Conservation (phyloP, 1,140 invertebrate species). For the Amyelois transitella region DNA sequence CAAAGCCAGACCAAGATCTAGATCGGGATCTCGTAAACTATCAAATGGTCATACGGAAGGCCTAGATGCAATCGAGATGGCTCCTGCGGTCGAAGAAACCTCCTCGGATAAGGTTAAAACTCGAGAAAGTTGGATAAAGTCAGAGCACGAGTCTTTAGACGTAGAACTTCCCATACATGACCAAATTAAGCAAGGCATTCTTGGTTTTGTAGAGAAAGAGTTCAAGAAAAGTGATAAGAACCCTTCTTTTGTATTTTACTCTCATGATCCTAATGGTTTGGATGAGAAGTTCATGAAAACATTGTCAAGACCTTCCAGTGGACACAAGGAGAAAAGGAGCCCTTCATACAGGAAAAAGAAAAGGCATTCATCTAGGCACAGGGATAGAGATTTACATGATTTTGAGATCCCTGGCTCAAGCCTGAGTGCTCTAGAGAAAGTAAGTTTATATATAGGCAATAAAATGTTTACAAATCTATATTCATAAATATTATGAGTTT, state of each 20-base stretch:
- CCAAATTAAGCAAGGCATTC: slow-evolving; percentile 76
- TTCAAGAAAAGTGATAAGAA: slow-evolving; percentile 74
- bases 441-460: slow-evolving; percentile 14
- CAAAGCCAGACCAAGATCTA: slow-evolving; percentile 37
- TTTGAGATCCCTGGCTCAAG: slow-evolving; percentile 72
- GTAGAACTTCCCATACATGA: slow-evolving; percentile 73
- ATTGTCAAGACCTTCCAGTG: slow-evolving; percentile 60
- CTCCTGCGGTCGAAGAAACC: slow-evolving; percentile 18
- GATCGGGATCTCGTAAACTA: slow-evolving; percentile 52
- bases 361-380: slow-evolving; percentile 65
- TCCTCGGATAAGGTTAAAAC: slow-evolving; percentile 36
- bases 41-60: slow-evolving; percentile 53
- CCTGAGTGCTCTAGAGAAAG: slow-evolving; percentile 70
- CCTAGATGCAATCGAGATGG: slow-evolving; percentile 20
- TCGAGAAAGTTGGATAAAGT: slow-evolving; percentile 65
- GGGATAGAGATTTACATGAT: slow-evolving; percentile 65
- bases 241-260: slow-evolving; percentile 69
- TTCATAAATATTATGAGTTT: too few species aligned
- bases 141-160: slow-evolving; percentile 73
- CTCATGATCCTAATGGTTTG: slow-evolving; percentile 66
- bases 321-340: slow-evolving; percentile 67
- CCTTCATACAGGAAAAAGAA: slow-evolving; percentile 71
- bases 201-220: slow-evolving; percentile 77
- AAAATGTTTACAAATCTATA: too few species aligned
- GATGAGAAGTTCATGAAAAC: slow-evolving; percentile 67